These are phyloP conservation scores for Baronia brevicornis DNA, from an alignment of 2,888 invertebrate genomes.

Conservation along the genomic window DNA sequence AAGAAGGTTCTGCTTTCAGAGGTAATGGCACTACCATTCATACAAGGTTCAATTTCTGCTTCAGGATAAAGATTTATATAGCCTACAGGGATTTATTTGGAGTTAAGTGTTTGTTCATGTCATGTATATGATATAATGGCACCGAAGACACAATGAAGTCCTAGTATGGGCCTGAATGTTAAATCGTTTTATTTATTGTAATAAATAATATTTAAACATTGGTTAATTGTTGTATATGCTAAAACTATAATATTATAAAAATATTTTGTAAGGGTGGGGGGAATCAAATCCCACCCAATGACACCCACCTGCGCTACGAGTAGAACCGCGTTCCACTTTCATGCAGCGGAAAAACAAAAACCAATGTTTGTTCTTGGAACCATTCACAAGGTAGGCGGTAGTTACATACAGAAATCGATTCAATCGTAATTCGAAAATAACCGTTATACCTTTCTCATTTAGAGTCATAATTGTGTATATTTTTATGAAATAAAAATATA, in stretches of 20 bases:
- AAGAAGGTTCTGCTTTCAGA: too few species aligned
- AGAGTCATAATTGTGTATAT: not conserved
- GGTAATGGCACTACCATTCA: too few species aligned
- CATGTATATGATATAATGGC: too few species aligned
- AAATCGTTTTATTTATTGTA: too few species aligned
- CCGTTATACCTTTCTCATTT: not conserved
- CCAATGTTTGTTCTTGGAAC: slow-evolving; percentile 7
- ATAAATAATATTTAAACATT: not conserved
- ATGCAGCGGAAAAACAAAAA: slow-evolving; percentile 11
- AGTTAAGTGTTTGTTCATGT: too few species aligned
- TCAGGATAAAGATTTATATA: too few species aligned
- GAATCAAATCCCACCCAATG: slow-evolving; percentile 12
- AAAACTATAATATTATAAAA: slow-evolving; percentile 6
- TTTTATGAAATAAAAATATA: slow-evolving; percentile 6
- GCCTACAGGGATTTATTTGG: too few species aligned
- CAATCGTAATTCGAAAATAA: too few species aligned
- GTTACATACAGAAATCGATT: not conserved
- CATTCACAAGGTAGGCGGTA: slow-evolving; percentile 9
- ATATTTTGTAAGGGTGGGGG: slow-evolving; percentile 7
- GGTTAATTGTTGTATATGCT: slow-evolving; percentile 9
- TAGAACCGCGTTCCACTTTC: slow-evolving; percentile 14
- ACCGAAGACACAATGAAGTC: too few species aligned
- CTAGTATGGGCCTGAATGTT: too few species aligned
- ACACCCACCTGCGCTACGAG: slow-evolving; percentile 5
- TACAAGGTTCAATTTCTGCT: too few species aligned